phyloP scores from a whole-genome alignment of 2,113 vertebrate genomes.

The Periophthalmodon schlosseri region DNA sequence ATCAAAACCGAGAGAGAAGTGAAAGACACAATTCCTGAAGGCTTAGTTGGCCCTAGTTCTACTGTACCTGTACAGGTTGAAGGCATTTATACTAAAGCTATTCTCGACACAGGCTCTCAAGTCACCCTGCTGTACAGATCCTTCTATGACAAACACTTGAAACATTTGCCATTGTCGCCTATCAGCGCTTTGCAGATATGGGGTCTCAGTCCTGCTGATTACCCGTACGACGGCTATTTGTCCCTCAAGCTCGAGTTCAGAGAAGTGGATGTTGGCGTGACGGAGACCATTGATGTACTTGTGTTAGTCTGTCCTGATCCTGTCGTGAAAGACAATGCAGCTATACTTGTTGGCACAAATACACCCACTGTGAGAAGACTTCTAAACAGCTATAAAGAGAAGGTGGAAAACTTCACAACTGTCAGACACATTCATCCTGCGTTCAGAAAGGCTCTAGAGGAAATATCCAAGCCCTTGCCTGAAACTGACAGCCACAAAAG shows the following conservation, averaged over 20 bases:
- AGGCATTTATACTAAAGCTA: conserved; percentile 15
- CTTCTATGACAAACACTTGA: conserved; percentile 14
- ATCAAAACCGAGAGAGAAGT: not conserved
- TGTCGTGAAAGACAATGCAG: not conserved
- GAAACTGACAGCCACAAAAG: no score
- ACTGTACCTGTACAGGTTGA: conserved; percentile 17
- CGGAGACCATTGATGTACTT: no score
- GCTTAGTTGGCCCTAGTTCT: conserved; percentile 12
- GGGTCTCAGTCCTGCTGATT: not conserved
- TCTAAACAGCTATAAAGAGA: not conserved
- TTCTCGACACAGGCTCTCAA: conserved; percentile 16
- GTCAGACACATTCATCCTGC: conserved; percentile 6
- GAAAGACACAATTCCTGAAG: conserved; percentile 16
- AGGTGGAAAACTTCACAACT: not conserved
- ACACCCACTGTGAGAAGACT: not conserved
- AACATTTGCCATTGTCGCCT: conserved; percentile 3
- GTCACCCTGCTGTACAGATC: conserved; percentile 14
- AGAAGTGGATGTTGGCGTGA: no score
- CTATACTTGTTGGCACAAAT: not conserved
- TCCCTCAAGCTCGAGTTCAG: no score
- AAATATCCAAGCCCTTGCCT: no score
- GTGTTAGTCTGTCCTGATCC: no score
- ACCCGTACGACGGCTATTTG: no score
- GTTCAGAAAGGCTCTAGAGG: not conserved
- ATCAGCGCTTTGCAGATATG: conserved; percentile 9